Evolutionary conservation across 1,140 invertebrate species (phyloP), one percentile per base, ranked within the genome.

Genomic region (Latrodectus geometricus): DNA sequence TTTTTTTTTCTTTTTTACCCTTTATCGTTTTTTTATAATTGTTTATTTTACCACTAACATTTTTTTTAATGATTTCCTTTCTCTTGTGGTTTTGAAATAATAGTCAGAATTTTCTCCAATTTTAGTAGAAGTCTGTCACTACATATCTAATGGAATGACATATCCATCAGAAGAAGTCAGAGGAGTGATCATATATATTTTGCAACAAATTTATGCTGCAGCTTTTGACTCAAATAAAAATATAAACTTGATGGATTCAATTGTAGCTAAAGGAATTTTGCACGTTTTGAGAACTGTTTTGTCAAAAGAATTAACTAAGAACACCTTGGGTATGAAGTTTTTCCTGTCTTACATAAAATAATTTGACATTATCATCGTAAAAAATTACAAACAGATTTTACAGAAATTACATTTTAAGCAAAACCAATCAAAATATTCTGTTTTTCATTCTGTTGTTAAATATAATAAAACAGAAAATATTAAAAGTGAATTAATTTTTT

Each of bases 191-290:
- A 20, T 21, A 14, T 84, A 68, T 69, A 61, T 84, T 52, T 66
- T 76, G 7, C n/a, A 76, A 49, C 82, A 84, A 35, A 76, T 84
- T 9, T 84, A 73, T 69, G 75, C 82, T 69, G 75, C 82, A 23
- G 15, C 73, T 3, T 21, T 68, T 0, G 20, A 14, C n/a, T 15
- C 15, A 17, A n/a, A 17, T 9, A 21, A 17, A 14, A n/a, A 35
- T 52, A 49, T 76, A 50, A 15, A 23, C 15, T 14, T 52, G 7
- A 50, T 61, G 4, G 61, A 84, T 68, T 20, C 21, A 20, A 8
- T 84, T 15, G 17, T 76, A n/a, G 54, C 49, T 0, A 84, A 61
- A 68, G 82, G 82, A 76, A 84, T 84, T 15, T 35, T 84, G 9
- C 8, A n/a, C 23, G n/a, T 76, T 66, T 76, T 84, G 61, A 76